Conservation (phyloP, 1,140 invertebrate genomes). For the Drosophila jambulina region DNA sequence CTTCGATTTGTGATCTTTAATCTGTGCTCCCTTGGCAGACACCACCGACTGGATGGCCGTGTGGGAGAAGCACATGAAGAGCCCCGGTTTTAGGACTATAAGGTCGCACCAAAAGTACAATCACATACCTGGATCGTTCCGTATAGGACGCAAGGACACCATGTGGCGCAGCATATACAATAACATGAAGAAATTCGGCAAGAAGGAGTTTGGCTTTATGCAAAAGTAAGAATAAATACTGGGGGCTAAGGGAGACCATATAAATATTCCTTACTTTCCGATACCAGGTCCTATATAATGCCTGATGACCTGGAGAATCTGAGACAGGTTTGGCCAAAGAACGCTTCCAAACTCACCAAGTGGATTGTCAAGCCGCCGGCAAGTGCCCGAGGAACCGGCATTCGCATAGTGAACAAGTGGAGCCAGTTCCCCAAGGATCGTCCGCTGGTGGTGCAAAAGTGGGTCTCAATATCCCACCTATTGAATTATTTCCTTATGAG, state of each 20-base stretch:
- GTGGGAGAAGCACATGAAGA: slow-evolving; percentile 95
- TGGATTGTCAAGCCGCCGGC: slow-evolving; percentile 96
- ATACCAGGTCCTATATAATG: slow-evolving; percentile 91
- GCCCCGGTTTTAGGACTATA: slow-evolving; percentile 90
- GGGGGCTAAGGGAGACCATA: not conserved
- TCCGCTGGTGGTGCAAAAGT: slow-evolving; percentile 94
- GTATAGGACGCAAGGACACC: slow-evolving; percentile 97
- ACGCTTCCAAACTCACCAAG: slow-evolving; percentile 88
- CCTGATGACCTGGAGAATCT: slow-evolving; percentile 94
- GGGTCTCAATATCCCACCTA: not conserved
- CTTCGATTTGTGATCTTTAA: not conserved
- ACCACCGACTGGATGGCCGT: slow-evolving; percentile 91
- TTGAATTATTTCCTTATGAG: not conserved
- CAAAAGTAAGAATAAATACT: slow-evolving; percentile 86
- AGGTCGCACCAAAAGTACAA: slow-evolving; percentile 97
- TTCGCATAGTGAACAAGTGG: slow-evolving; percentile 97
- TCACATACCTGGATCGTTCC: slow-evolving; percentile 98
- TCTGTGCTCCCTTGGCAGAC: slow-evolving; percentile 80
- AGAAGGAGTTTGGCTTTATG: slow-evolving; percentile 95
- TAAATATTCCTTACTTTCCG: not conserved
- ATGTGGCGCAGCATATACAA: slow-evolving; percentile 95
- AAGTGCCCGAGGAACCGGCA: slow-evolving; percentile 97
- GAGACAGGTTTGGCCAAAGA: slow-evolving; percentile 94
- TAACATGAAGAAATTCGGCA: slow-evolving; percentile 91
- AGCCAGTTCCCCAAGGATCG: slow-evolving; percentile 96